phyloP scores from a whole-genome alignment of 2,797 vertebrate genomes.

The Sarcophilus harrisii region DNA sequence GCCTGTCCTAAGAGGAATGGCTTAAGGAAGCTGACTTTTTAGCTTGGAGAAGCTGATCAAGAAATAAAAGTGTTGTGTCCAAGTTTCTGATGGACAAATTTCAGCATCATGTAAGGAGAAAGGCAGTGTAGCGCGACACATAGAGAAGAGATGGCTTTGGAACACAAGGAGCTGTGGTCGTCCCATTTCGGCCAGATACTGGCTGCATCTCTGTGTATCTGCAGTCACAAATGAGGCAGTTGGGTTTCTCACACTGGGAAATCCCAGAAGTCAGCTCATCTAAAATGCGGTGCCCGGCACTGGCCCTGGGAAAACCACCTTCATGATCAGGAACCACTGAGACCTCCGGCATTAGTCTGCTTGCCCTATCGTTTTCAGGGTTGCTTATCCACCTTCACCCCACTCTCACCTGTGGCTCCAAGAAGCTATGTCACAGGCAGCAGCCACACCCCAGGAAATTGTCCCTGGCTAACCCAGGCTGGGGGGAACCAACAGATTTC shows the following conservation, averaged over 20 bases:
- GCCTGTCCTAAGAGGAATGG: not conserved
- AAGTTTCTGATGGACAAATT: not conserved
- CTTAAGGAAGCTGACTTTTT: not conserved
- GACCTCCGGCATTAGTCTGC: not conserved
- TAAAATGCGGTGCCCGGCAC: not conserved
- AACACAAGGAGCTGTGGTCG: not conserved
- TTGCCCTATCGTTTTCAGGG: not conserved
- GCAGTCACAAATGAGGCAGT: not conserved
- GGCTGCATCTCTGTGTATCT: not conserved
- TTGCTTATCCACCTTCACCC: not conserved
- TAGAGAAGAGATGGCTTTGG: not conserved
- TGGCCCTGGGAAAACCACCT: too few species aligned
- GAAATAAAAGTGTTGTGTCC: not conserved
- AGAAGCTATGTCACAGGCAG: not conserved
- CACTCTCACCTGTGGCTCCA: not conserved
- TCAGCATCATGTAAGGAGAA: not conserved
- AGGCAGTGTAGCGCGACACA: not conserved
- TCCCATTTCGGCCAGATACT: not conserved
- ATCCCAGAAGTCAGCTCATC: not conserved
- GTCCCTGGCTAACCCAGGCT: too few species aligned
- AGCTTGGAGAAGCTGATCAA: not conserved
- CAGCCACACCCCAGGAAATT: not conserved
- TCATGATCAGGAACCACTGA: not conserved
- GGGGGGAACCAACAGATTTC: not conserved
- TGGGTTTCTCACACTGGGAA: not conserved